phyloP scores from a whole-genome alignment of 1,140 invertebrate species.

The Ips typographus region DNA sequence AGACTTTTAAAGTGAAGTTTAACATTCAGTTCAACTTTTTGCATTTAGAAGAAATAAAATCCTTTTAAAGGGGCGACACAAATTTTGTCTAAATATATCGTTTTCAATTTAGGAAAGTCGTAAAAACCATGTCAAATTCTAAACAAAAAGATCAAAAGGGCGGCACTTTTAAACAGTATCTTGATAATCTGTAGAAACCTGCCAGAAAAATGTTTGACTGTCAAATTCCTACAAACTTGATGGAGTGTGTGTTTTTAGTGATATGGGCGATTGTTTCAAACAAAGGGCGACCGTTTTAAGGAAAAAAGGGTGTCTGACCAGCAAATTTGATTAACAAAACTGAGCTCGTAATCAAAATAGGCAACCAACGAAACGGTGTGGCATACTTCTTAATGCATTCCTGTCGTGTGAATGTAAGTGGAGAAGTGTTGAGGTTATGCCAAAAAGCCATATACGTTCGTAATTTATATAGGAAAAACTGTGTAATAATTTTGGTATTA shows the following conservation, averaged over 20 bases:
- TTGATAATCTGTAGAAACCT: not conserved
- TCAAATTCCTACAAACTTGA: no score
- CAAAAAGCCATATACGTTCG: conserved; percentile 33
- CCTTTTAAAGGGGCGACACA: no score
- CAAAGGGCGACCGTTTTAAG: not conserved
- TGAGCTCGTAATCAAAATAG: not conserved
- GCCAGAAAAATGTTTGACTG: not conserved
- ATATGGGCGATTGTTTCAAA: not conserved
- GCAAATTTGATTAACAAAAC: not conserved
- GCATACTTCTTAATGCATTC: conserved; percentile 44
- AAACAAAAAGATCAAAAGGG: not conserved
- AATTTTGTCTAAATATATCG: no score
- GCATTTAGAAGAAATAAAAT: no score
- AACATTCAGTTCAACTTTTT: no score
- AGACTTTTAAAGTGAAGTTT: no score
- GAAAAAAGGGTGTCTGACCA: not conserved
- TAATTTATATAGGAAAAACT: conserved; percentile 13
- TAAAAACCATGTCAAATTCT: not conserved
- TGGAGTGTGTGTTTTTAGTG: not conserved
- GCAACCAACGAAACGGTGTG: not conserved
- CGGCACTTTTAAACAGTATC: conserved; percentile 19
- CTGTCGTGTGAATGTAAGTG: conserved; percentile 32
- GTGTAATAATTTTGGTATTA: conserved; percentile 25
- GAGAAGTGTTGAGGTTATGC: conserved; percentile 15
- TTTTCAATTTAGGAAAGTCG: no score